Conservation (phyloP, 1,140 invertebrate genomes). For the Drosophila triauraria region DNA sequence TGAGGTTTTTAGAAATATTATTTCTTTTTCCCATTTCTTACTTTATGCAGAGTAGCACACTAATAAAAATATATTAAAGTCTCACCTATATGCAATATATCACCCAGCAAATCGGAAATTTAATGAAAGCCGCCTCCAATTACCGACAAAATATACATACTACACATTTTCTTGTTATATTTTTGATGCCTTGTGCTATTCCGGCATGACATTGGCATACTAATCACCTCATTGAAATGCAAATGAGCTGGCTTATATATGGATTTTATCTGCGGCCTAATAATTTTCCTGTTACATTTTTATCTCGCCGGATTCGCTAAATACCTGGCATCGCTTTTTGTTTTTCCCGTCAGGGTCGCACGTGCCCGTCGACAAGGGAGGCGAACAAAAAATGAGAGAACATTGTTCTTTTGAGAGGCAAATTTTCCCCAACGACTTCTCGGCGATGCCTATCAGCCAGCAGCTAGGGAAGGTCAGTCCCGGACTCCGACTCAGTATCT, state of each 20-base stretch:
- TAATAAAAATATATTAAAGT: not conserved
- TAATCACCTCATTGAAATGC: conserved; percentile 81
- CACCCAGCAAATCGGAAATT: not conserved
- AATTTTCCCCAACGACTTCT: conserved; percentile 15
- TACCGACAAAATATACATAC: conserved; percentile 24
- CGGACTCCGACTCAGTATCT: conserved; percentile 6
- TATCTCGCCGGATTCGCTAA: conserved; percentile 52
- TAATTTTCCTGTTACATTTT: conserved; percentile 65
- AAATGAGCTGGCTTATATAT: conserved; percentile 71
- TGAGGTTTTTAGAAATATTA: not conserved
- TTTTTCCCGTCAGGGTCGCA: conserved; percentile 25
- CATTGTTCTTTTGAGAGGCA: conserved; percentile 22
- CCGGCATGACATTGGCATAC: conserved; percentile 60
- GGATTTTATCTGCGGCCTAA: conserved; percentile 70
- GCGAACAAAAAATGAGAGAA: conserved; percentile 2
- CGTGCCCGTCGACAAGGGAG: conserved; percentile 33
- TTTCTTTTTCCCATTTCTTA: not conserved
- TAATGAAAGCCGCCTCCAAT: conserved; percentile 11
- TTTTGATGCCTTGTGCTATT: conserved; percentile 21
- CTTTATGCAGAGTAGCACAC: too few relatives aligned
- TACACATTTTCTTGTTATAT: conserved; percentile 13
- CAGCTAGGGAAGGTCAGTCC: conserved; percentile 25
- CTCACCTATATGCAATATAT: not conserved
- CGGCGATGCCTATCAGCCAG: conserved; percentile 39
- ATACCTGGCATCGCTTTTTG: conserved; percentile 51